These are phyloP conservation scores for Ceyx erithaca DNA, from an alignment of 2,797 vertebrate species.

Conservation along the genomic window DNA sequence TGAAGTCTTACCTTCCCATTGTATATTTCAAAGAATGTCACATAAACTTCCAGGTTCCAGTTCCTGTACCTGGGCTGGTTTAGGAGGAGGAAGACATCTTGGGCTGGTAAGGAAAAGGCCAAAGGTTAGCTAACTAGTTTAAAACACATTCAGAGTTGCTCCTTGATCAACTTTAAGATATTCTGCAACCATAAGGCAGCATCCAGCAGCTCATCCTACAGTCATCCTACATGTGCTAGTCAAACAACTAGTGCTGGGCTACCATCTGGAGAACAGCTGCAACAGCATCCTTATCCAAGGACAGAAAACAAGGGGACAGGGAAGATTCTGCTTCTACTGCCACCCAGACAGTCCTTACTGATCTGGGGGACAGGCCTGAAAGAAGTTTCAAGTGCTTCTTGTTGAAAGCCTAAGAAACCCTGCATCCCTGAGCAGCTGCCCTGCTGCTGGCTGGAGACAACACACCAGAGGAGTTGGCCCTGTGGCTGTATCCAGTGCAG, in stretches of 20 bases:
- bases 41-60: slow-evolving; percentile 84
- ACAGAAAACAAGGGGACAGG: background rate
- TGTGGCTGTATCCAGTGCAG: background rate
- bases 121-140: background rate
- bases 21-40: slow-evolving; percentile 98
- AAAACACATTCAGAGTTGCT: background rate
- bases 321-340: background rate
- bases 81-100: slow-evolving; percentile 90
- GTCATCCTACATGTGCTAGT: background rate
- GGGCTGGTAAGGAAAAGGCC: slow-evolving; percentile 79
- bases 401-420: background rate
- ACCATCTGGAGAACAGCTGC: background rate
- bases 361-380: background rate
- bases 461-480: background rate
- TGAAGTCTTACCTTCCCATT: slow-evolving; percentile 89
- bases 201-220: background rate
- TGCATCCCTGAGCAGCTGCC: background rate
- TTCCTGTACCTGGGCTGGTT: slow-evolving; percentile 83
- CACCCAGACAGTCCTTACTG: background rate
- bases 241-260: background rate
- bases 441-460: background rate
- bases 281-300: background rate
- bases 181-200: background rate
- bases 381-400: background rate
- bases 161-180: background rate